Percentiles rank a stretch among this genome's conserved stretches.
Evolutionary conservation across 2,888 invertebrate genomes (phyloP).

Genomic region (Spodoptera littoralis): DNA sequence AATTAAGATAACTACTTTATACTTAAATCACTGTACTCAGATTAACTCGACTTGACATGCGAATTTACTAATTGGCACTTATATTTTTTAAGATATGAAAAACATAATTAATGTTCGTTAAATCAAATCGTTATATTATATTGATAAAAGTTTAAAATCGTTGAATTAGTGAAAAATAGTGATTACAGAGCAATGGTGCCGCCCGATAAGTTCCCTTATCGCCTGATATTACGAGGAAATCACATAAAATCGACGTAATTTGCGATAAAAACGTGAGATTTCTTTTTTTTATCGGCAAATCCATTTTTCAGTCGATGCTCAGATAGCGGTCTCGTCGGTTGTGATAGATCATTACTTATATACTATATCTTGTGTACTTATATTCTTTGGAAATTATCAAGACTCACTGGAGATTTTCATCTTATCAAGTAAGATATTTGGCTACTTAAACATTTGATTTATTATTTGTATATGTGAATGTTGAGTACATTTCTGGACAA

Average conservation of each 20-base stretch:
- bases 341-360: conserved; percentile 66
- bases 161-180: conserved; percentile 60
- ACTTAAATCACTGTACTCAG: no score
- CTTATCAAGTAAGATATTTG: conserved; percentile 59
- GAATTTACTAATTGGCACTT: conserved; percentile 10
- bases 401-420: conserved; percentile 49
- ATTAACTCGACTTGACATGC: neutral
- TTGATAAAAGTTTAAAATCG: conserved; percentile 57
- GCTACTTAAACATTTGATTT: conserved; percentile 27
- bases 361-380: conserved; percentile 38
- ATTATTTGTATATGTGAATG: conserved; percentile 3
- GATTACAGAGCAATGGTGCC: conserved; percentile 64
- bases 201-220: conserved; percentile 76
- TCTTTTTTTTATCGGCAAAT: conserved; percentile 80
- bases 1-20: no score
- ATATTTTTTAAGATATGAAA: conserved; percentile 10
- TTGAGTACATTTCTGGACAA: conserved; percentile 1
- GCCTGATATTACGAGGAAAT: conserved; percentile 75
- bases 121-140: conserved; percentile 40
- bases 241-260: conserved; percentile 79
- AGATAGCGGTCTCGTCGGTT: conserved; percentile 81
- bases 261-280: conserved; percentile 83
- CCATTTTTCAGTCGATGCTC: conserved; percentile 84
- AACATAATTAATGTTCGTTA: conserved; percentile 27
- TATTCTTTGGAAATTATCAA: conserved; percentile 46